Percentiles rank a stretch among this genome's conserved stretches.
phyloP scores from a whole-genome alignment of 2,888 invertebrate species.

The Eilema depressum region DNA sequence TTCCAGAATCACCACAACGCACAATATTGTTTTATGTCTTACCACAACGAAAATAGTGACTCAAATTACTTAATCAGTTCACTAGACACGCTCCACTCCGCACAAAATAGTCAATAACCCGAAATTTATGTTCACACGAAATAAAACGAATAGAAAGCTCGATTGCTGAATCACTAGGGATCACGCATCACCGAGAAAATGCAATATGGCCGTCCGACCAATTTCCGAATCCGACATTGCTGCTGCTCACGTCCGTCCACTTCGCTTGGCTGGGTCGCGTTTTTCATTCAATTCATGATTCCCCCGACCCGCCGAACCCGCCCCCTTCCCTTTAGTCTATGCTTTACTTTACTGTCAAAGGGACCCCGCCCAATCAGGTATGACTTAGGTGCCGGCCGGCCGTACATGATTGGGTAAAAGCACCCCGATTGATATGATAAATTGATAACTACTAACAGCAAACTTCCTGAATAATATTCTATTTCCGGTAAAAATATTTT shows the following conservation, averaged over 20 bases:
- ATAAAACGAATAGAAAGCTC: slow-evolving; percentile 28
- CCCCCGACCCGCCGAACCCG: too few relatives aligned
- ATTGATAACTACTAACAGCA: too few relatives aligned
- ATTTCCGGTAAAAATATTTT: too few relatives aligned
- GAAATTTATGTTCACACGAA: slow-evolving; percentile 33
- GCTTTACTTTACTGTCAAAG: too few relatives aligned
- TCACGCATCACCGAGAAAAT: slow-evolving; percentile 26
- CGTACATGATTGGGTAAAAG: too few relatives aligned
- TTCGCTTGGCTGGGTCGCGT: too few relatives aligned
- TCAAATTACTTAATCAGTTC: slow-evolving; percentile 60
- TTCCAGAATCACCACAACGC: slow-evolving; percentile 75
- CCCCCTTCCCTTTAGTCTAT: too few relatives aligned
- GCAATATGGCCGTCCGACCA: slow-evolving; percentile 37
- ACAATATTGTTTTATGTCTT: slow-evolving; percentile 70
- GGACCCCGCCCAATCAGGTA: too few relatives aligned
- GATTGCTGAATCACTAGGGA: slow-evolving; percentile 20
- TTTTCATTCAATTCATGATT: too few relatives aligned
- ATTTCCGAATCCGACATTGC: background rate
- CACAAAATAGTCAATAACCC: slow-evolving; percentile 47
- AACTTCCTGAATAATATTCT: too few relatives aligned
- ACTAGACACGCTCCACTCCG: slow-evolving; percentile 65
- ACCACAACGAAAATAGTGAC: slow-evolving; percentile 74
- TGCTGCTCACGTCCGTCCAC: background rate
- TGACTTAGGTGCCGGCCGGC: too few relatives aligned
- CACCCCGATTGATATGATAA: too few relatives aligned